A percentile compares a stretch with the other conserved stretches of the same genome.
These are phyloP conservation scores for Myotis pilosus DNA, from an alignment of 2,797 vertebrate species.

Conservation along the genomic window DNA sequence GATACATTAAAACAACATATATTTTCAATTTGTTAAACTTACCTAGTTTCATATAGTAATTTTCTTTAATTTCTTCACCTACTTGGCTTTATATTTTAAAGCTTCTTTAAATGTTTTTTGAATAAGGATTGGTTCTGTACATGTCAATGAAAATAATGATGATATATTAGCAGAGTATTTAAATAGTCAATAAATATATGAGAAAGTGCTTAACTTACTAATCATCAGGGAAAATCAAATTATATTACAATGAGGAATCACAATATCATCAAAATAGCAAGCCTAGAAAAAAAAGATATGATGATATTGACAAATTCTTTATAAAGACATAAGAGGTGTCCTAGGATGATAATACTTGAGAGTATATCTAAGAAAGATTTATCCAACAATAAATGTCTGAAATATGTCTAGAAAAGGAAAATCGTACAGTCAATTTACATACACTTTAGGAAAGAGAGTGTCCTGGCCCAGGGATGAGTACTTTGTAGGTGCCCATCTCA, in stretches of 20 bases:
- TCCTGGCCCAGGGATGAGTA: rapidly evolving
- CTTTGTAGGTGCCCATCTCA: neutral
- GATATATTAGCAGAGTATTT: neutral
- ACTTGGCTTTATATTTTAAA: neutral
- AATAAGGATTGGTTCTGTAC: neutral
- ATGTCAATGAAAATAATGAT: neutral
- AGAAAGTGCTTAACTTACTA: neutral
- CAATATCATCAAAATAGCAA: neutral
- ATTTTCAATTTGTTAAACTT: neutral
- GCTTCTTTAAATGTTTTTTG: neutral
- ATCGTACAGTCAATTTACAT: neutral
- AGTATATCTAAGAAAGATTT: neutral
- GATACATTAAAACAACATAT: neutral
- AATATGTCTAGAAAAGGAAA: neutral
- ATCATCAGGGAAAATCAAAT: neutral
- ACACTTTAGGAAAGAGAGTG: neutral
- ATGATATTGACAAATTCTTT: neutral
- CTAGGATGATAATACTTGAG: neutral
- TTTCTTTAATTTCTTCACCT: neutral
- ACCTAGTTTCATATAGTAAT: neutral
- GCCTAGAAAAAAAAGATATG: neutral
- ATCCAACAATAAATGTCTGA: neutral
- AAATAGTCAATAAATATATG: neutral
- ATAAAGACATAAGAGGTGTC: neutral
- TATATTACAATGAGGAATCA: neutral